Base-by-base conservation (phyloP, 2,113 vertebrate species). In the Dromiciops gliroides region DNA sequence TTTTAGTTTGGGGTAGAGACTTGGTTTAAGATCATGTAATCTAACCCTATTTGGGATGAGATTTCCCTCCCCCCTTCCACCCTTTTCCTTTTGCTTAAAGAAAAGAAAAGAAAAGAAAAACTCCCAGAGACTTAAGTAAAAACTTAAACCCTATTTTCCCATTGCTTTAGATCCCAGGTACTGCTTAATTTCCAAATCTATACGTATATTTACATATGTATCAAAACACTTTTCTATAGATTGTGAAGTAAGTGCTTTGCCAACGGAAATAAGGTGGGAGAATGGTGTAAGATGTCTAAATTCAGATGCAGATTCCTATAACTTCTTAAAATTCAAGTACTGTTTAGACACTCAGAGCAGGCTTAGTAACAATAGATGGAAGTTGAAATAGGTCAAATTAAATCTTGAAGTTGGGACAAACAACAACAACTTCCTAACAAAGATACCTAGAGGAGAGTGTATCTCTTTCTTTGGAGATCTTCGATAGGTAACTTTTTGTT, bases 351-450 rank as follows among this genome's bases (percentile, higher is more conserved):
- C 67, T 37, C 11, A 44, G n/a, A 75, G 6, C 5, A 44, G n/a
- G 23, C 37, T 83, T 53, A 22, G 51, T 52, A 92, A 60, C 48
- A 94, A 67, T 67, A 48, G 6, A 0, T 50, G 24, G 95, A 37
- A 89, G 92, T 52, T 95, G 94, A 92, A 95, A 67, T 8, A 49
- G 14, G 89, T 83, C 48, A 37, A 67, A 91, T 95, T 92, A 92
- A 95, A 50, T 25, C 44, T 95, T 91, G 16, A 83, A 83, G 19
- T 44, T 2, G 44, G 16, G 37, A 14, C 0, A 37, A 37, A 44
- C 2, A n/a, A n/a, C 3, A 75, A 75, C n/a, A n/a, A 8, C n/a
- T 44, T 83, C n/a, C 23, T 8, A 83, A n/a, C n/a, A n/a, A 22
- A 83, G 19, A 23, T 44, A 44, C 8, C 16, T 83, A 22, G 23